phyloP scores from a whole-genome alignment of 2,888 invertebrate genomes.

The Cosmorhoe ocellata region DNA sequence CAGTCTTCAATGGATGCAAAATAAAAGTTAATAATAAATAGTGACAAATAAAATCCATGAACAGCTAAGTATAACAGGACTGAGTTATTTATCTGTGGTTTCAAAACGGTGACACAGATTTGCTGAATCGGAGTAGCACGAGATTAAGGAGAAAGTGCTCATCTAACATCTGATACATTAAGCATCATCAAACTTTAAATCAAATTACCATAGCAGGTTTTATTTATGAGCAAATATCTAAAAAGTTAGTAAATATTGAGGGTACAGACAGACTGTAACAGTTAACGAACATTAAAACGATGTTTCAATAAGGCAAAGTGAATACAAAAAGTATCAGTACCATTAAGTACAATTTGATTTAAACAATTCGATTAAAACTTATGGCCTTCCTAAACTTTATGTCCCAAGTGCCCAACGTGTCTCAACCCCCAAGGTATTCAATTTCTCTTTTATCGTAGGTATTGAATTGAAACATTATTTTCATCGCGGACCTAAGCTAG shows the following conservation, averaged over 20 bases:
- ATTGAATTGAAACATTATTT: slow-evolving; percentile 7
- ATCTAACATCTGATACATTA: slow-evolving; percentile 41
- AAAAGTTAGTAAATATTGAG: background rate
- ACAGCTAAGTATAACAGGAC: no score
- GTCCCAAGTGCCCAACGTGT: background rate
- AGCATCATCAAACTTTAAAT: slow-evolving; percentile 36
- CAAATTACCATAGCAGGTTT: slow-evolving; percentile 55
- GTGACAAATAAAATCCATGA: no score
- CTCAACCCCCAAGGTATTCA: slow-evolving; percentile 5
- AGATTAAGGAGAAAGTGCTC: slow-evolving; percentile 53
- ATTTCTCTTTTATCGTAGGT: slow-evolving; percentile 7
- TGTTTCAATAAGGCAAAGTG: no score
- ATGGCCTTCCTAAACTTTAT: no score
- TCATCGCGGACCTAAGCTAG: background rate
- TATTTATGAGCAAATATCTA: slow-evolving; percentile 37
- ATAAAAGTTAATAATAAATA: no score
- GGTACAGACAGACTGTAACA: no score
- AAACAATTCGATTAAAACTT: no score
- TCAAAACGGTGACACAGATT: slow-evolving; percentile 23
- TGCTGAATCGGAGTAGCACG: slow-evolving; percentile 29
- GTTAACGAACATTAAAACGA: no score
- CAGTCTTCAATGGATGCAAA: no score
- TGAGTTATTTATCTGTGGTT: background rate
- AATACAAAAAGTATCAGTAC: background rate
- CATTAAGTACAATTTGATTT: no score